These are phyloP conservation scores for Acholoe squamosa DNA, from an alignment of 2,888 invertebrate genomes.

Conservation along the genomic window DNA sequence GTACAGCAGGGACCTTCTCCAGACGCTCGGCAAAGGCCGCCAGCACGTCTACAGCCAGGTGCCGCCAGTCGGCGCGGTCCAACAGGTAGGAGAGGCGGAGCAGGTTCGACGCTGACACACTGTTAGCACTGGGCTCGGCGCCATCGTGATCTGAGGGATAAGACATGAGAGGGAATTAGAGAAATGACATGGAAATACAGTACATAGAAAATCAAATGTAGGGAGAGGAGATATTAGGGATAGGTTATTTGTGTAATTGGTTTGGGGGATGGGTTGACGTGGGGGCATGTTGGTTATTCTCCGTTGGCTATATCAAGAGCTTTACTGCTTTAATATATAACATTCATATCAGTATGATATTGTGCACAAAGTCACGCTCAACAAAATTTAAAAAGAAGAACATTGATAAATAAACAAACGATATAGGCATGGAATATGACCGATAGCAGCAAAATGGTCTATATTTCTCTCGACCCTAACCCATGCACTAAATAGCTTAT, in stretches of 20 bases:
- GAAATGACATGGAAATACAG: background rate
- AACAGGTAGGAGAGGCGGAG: slow-evolving; percentile 88
- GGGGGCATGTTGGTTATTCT: background rate
- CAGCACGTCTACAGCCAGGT: slow-evolving; percentile 87
- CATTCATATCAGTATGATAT: too few relatives aligned
- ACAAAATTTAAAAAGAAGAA: too few relatives aligned
- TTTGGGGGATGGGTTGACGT: background rate
- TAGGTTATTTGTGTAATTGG: background rate
- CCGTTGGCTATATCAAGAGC: too few relatives aligned
- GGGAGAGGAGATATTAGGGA: too few relatives aligned
- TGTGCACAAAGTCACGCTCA: too few relatives aligned
- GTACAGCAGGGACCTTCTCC: slow-evolving; percentile 87
- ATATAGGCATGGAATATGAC: too few relatives aligned
- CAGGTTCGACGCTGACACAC: slow-evolving; percentile 89
- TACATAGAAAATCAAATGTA: background rate
- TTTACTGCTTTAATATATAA: too few relatives aligned
- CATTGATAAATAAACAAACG: too few relatives aligned
- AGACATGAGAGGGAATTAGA: slow-evolving; percentile 4
- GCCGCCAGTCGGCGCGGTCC: slow-evolving; percentile 86
- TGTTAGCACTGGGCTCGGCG: slow-evolving; percentile 96
- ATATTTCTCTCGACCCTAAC: too few relatives aligned
- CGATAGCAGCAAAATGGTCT: too few relatives aligned
- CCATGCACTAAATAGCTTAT: too few relatives aligned
- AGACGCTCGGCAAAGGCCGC: slow-evolving; percentile 83
- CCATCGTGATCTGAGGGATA: slow-evolving; percentile 92